These are phyloP conservation scores for Pseudorasbora parva DNA, from an alignment of 2,113 vertebrate species.

Conservation along the genomic window DNA sequence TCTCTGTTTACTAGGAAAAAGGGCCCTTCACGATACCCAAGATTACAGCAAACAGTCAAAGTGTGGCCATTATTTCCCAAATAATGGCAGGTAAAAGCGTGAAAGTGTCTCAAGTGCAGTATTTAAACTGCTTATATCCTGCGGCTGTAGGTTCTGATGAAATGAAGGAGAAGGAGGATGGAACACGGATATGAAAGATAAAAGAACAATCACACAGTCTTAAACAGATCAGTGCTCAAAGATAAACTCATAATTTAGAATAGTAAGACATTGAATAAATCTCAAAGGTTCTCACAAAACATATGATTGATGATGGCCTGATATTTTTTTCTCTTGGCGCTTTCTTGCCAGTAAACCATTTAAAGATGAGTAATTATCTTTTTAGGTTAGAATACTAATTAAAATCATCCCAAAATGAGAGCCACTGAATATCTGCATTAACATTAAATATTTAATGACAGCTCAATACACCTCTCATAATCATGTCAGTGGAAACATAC, in stretches of 20 bases:
- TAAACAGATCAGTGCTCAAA: background rate
- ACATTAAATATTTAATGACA: background rate
- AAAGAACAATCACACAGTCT: background rate
- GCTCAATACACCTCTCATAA: background rate
- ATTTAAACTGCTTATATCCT: background rate
- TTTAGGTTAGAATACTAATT: conserved; percentile 7
- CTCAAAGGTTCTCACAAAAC: background rate
- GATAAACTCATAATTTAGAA: background rate
- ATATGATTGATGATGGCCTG: background rate
- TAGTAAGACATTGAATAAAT: background rate
- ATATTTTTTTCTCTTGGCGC: background rate
- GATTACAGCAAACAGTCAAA: background rate
- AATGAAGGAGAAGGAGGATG: background rate
- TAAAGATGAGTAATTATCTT: background rate
- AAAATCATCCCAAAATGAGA: background rate
- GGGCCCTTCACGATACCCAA: background rate
- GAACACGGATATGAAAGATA: background rate
- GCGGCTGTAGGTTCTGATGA: background rate
- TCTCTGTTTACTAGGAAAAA: background rate
- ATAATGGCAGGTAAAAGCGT: background rate
- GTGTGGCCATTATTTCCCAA: background rate
- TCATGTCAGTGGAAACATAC: background rate
- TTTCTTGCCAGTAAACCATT: conserved; percentile 1
- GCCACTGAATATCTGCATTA: background rate
- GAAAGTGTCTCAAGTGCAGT: background rate